A percentile compares a stretch with the other conserved stretches of the same genome.
These are phyloP conservation scores for Trypoxylus dichotomus DNA, from an alignment of 1,140 invertebrate genomes.

Conservation along the genomic window DNA sequence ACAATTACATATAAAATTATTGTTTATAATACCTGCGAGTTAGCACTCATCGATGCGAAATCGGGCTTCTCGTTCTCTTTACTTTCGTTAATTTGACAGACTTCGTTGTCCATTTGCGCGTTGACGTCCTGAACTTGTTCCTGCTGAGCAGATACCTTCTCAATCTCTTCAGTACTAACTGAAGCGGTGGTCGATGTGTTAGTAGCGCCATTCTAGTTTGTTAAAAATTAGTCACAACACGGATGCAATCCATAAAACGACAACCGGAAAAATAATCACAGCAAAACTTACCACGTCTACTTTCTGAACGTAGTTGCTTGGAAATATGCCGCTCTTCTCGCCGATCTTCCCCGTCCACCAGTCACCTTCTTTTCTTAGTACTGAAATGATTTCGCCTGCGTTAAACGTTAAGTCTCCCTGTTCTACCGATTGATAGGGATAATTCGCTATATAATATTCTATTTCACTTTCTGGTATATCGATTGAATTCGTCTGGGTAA, in stretches of 20 bases:
- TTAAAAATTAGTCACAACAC: constrained; percentile 34
- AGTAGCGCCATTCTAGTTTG: constrained; percentile 35
- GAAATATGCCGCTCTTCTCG: constrained; percentile 80
- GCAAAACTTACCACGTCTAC: constrained; percentile 56
- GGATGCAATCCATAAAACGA: constrained; percentile 11
- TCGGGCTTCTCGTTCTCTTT: constrained; percentile 52
- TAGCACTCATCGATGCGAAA: constrained; percentile 56
- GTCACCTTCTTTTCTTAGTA: constrained; percentile 88
- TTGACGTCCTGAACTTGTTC: constrained; percentile 33
- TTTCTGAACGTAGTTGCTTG: constrained; percentile 87
- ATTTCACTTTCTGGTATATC: constrained; percentile 51
- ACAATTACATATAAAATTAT: no score
- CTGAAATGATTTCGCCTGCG: constrained; percentile 86
- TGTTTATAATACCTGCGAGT: constrained; percentile 54
- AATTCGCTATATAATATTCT: constrained; percentile 83
- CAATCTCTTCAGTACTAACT: not conserved
- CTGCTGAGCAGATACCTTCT: not conserved
- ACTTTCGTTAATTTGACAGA: constrained; percentile 54
- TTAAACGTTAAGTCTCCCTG: constrained; percentile 89
- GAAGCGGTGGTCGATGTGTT: not conserved
- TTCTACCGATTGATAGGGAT: constrained; percentile 85
- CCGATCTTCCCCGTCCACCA: constrained; percentile 97
- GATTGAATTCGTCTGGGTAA: constrained; percentile 31
- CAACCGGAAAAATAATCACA: constrained; percentile 13
- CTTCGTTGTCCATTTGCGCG: constrained; percentile 49